Base-by-base conservation (phyloP, 2,888 invertebrate genomes). In the Chydorus sphaericus region DNA sequence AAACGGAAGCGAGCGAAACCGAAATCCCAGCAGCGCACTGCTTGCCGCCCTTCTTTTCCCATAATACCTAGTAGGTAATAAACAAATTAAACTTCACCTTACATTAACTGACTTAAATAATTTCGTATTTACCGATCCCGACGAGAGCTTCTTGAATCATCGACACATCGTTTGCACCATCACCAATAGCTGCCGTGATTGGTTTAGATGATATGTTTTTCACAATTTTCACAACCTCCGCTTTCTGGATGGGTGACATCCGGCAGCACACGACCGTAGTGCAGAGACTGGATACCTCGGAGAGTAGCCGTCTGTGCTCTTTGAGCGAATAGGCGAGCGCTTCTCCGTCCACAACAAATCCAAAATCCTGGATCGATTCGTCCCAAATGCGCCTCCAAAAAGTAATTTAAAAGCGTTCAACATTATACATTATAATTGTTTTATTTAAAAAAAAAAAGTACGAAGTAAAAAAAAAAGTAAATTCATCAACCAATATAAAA, bases 111-210 rank as follows among this genome's bases (percentile, higher is more conserved):
- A n/a, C 44, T 44, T 44, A n/a, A 44, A 44, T 39, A 26, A 44
- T 44, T 14, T 20, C 5, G 10, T 23, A 29, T 28, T 77, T 79
- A 60, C 90, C 91, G 58, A 91, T 76, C 57, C 94, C 94, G 7
- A 94, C 85, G 65, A 96, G 91, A 0, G 96, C 94, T 68, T 92
- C 93, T 66, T 92, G 92, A 65, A 96, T 94, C 96, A 96, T 96
- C 39, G 92, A 90, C 31, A 96, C 94, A 69, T 96, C 96, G 69
- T 96, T 97, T 50, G 94, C 96, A 1, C 96, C 96, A 66, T 97
- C 96, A 0, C 96, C 96, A 53, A 96, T 87, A 0, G 96, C 92
- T 0, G 93, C 93, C 0, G 91, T 92, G 39, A 85, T 78, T 1
- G 91, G 87, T 48, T 76, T 74, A 10, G 71, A 72, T 6, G 73